These are phyloP conservation scores for Gymnodraco acuticeps DNA, from an alignment of 2,797 vertebrate genomes.

Conservation along the genomic window DNA sequence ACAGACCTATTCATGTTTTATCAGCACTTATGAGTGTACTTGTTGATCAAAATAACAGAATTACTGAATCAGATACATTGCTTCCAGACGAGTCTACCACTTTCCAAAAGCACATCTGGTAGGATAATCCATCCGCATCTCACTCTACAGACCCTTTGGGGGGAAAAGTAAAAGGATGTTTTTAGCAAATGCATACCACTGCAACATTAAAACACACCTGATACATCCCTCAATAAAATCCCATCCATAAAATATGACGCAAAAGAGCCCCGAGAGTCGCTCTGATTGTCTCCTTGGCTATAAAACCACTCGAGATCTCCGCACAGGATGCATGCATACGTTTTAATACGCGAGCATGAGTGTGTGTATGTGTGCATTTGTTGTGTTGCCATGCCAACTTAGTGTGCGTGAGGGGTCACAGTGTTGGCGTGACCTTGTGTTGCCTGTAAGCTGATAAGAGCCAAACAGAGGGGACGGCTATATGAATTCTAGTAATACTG, in stretches of 20 bases:
- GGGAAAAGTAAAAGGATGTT: constrained; percentile 26
- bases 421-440: constrained; percentile 68
- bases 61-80: constrained; percentile 31
- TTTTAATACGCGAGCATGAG: background rate
- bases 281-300: constrained; percentile 10
- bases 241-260: constrained; percentile 10
- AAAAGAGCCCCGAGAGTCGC: background rate
- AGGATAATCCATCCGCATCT: constrained; percentile 28
- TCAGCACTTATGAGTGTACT: constrained; percentile 19
- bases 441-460: constrained; percentile 85
- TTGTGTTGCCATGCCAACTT: constrained; percentile 62
- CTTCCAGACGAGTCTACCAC: constrained; percentile 14
- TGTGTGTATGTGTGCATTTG: constrained; percentile 51
- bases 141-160: constrained; percentile 1
- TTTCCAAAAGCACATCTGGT: constrained; percentile 50
- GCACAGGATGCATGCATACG: background rate
- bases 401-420: constrained; percentile 47
- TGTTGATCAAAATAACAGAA: constrained; percentile 32
- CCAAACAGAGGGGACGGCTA: constrained; percentile 71
- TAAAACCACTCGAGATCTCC: constrained; percentile 16
- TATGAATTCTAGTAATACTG: constrained; percentile 78
- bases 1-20: constrained; percentile 36
- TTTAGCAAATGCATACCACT: constrained; percentile 28
- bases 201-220: constrained; percentile 23
- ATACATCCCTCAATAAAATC: constrained; percentile 29